Base-by-base conservation (phyloP, 2,888 invertebrate species). In the Hydroisotoma schaefferi region DNA sequence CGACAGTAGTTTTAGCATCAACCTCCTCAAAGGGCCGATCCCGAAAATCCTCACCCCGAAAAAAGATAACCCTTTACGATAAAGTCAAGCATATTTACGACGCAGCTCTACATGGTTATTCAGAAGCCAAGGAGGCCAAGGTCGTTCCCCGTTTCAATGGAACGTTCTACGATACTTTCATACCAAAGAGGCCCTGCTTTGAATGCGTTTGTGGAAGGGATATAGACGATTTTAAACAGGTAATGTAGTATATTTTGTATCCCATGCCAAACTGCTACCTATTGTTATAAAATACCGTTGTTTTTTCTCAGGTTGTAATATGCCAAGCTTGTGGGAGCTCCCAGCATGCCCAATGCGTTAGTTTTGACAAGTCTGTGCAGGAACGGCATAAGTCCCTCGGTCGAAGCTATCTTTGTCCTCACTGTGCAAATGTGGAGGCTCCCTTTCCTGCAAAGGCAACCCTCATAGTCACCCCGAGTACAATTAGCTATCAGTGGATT, bases 401-500 rank as follows among this genome's bases (percentile, higher is more conserved):
- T 12, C 29, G 29, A 27, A 4, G 27, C 0, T 72, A 72, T 29
- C n/a, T 65, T 3, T 72, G 72, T 48, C 72, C 72, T 25, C 70
- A 72, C 53, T 72, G 71, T 55, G 59, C 66, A 53, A 47, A 61
- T 25, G 22, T 58, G 23, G 56, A 49, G 6, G 76, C 78, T 1
- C 78, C 80, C 2, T 70, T 84, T 1, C 76, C 80, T 49, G 82
- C 84, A 1, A 78, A 80, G 22, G 83, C 85, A 0, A 89, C 89
- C 0, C 77, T 90, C 48, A 87, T 90, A 67, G 83, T 90, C 2
- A 82, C 87, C 1, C 90, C 90, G 1, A 74, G 75, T 2, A 78
- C 85, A 3, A 84, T 90, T 51, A 80, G 82, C 69, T 77, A 80
- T 65, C 88, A 90, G 75, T 90, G 90, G 90, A 78, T 81, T 26